Percentiles rank a stretch among this genome's conserved stretches.
phyloP scores from a whole-genome alignment of 1,140 invertebrate genomes.

The Zaprionus nigranus region DNA sequence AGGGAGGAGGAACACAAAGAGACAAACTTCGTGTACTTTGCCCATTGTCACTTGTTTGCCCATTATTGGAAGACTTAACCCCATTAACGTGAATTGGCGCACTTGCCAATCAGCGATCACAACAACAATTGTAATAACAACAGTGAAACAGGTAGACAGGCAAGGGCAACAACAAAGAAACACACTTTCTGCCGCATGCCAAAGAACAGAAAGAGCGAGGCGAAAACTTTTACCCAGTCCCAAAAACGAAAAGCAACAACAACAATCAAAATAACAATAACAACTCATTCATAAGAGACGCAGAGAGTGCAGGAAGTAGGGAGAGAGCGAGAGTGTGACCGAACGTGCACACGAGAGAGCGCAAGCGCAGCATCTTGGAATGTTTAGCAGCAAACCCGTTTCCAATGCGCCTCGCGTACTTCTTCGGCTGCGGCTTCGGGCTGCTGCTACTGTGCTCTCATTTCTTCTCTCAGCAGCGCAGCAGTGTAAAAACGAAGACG shows the following conservation, averaged over 20 bases:
- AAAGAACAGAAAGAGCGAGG: slow-evolving; percentile 53
- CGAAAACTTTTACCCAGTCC: slow-evolving; percentile 73
- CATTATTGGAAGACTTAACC: slow-evolving; percentile 81
- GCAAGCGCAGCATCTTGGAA: slow-evolving; percentile 4
- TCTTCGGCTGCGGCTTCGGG: background rate
- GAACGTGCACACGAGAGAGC: background rate
- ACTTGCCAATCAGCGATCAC: slow-evolving; percentile 77
- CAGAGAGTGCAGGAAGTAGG: slow-evolving; percentile 7
- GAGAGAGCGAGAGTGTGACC: background rate
- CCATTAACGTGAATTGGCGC: slow-evolving; percentile 80
- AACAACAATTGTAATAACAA: slow-evolving; percentile 22
- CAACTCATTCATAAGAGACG: slow-evolving; percentile 63
- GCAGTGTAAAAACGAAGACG: too few relatives aligned
- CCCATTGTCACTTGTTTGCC: slow-evolving; percentile 59
- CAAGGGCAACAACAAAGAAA: slow-evolving; percentile 64
- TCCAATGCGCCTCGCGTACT: background rate
- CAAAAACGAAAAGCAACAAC: slow-evolving; percentile 36
- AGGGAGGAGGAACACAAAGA: background rate
- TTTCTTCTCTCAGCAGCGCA: background rate
- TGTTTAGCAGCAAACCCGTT: background rate
- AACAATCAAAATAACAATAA: slow-evolving; percentile 58
- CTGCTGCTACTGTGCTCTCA: background rate
- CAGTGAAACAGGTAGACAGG: slow-evolving; percentile 59
- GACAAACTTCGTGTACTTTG: background rate
- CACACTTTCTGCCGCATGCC: slow-evolving; percentile 72